Evolutionary conservation across 2,888 invertebrate genomes (phyloP).

Genomic region (Lepetodrilus schrolli): DNA sequence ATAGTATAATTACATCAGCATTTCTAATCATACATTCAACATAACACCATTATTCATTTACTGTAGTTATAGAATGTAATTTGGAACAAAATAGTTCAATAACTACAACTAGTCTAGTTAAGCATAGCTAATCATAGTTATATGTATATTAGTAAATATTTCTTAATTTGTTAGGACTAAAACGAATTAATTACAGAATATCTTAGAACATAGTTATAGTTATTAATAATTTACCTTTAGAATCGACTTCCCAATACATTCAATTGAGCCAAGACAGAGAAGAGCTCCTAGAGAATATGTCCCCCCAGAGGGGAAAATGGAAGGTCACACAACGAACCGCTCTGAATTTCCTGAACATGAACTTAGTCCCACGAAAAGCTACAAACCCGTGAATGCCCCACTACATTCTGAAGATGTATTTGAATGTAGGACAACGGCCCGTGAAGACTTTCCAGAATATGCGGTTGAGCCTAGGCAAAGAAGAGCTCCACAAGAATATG

Average conservation of each 20-base stretch:
- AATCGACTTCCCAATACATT: constrained; percentile 4
- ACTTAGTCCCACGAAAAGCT: constrained; percentile 29
- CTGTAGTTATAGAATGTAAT: too few relatives aligned
- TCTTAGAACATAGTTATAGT: background rate
- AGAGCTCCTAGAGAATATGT: constrained; percentile 53
- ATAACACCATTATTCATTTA: too few relatives aligned
- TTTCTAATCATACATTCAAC: background rate
- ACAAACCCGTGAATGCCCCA: constrained; percentile 28
- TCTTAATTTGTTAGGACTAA: too few relatives aligned
- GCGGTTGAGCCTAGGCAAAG: background rate
- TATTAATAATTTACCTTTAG: background rate
- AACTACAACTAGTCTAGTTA: background rate
- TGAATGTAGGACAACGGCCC: constrained; percentile 59
- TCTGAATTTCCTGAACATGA: constrained; percentile 35
- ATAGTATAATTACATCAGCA: background rate
- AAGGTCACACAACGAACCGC: constrained; percentile 13
- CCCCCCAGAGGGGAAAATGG: constrained; percentile 18
- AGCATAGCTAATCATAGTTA: background rate
- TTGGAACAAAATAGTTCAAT: background rate
- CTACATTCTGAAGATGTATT: background rate
- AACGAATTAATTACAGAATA: too few relatives aligned
- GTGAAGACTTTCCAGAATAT: constrained; percentile 33
- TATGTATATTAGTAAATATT: background rate
- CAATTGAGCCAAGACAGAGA: constrained; percentile 42
- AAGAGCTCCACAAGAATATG: background rate